Percentiles rank a stretch among this genome's conserved stretches.
Conservation (phyloP, 1,140 invertebrate species). For the Rhopalosiphum padi region DNA sequence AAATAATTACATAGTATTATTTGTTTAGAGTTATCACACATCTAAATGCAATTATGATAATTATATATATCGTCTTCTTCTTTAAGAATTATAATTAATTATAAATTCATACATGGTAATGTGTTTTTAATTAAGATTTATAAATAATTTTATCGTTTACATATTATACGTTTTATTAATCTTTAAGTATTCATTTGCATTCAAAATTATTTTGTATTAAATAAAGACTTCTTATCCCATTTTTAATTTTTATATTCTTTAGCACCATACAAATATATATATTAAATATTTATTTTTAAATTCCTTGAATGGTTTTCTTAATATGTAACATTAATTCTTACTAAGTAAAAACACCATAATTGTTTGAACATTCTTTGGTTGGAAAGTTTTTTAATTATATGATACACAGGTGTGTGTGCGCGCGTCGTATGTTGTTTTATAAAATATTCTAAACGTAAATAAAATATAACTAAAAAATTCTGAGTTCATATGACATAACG, state of each 20-base stretch:
- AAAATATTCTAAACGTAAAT: not conserved
- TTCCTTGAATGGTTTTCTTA: not conserved
- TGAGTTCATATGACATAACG: not conserved
- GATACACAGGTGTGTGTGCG: not conserved
- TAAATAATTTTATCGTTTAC: not conserved
- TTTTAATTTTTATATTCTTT: not conserved
- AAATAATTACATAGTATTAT: not conserved
- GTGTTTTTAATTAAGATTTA: not conserved
- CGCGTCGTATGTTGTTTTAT: not conserved
- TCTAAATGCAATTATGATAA: not conserved
- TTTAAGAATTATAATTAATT: not conserved
- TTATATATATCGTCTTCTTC: not conserved
- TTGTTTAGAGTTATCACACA: not conserved
- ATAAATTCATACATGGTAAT: not conserved
- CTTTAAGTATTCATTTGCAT: not conserved
- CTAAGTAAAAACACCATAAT: not conserved
- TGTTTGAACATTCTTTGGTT: not conserved
- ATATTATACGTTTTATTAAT: not conserved
- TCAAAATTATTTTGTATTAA: not conserved
- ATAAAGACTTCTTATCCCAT: not conserved
- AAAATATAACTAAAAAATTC: not conserved
- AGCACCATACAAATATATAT: not conserved
- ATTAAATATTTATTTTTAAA: not conserved
- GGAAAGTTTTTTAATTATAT: constrained; percentile 18
- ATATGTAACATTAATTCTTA: not conserved